Evolutionary conservation across 1,140 invertebrate genomes (phyloP), one percentile per base, ranked within the genome.

Genomic region (Spodoptera litura): DNA sequence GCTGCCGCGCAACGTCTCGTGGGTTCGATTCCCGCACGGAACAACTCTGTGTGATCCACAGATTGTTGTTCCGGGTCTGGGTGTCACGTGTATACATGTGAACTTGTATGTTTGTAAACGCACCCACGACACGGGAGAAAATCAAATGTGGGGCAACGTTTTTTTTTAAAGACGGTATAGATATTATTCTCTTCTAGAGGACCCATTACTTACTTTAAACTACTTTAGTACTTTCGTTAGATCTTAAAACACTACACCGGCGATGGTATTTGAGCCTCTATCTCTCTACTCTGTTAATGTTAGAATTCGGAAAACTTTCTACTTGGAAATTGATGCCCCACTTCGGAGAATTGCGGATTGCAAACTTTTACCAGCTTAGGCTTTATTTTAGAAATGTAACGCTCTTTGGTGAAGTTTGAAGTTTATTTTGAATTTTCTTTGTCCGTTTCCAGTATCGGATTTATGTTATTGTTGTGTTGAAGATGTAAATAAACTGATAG

Each of bases 251-350:
- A 56, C 53, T 59, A 59, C 25, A 59, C 20, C 20, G 25, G 8
- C 58, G 15, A 31, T 20, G 11, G 58, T 31, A 31, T 4, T 25
- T 51, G 61, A 58, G 38, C 10, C 56, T 20, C 72, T 74, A 52
- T 55, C 13, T 66, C n/a, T n/a, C n/a, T n/a, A n/a, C n/a, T 51
- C 62, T 25, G 52, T 77, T 68, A 68, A 49, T 58, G 75, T 20
- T 58, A 68, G 13, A 68, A 71, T 78, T 78, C 52, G 15, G 31
- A 61, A 68, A 78, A 78, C 76, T 78, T 61, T 49, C 15, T 52
- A 44, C 38, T 44, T 44, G 38, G 9, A 44, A 80, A 76, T 70
- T 62, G 79, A 78, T 81, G 79, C 74, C 6, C 61, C 55, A 70
- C 76, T 68, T 52, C 44, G 38, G 49, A 49, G 64, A 51, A 51